Evolutionary conservation across 2,888 invertebrate species (phyloP).

Genomic region (Rhingia rostrata): DNA sequence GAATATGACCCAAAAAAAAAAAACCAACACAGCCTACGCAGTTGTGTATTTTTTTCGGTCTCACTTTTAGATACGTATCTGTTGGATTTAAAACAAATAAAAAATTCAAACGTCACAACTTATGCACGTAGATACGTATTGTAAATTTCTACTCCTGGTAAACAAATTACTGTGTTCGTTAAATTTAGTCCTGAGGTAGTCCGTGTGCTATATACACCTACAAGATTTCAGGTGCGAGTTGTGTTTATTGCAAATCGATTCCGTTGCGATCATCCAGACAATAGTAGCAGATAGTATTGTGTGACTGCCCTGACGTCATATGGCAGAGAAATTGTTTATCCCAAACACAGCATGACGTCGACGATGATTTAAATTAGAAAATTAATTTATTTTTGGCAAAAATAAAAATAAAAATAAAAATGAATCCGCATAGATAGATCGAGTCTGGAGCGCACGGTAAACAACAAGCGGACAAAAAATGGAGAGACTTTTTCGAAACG

Average conservation of each 20-base stretch:
- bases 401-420: constrained; percentile 46
- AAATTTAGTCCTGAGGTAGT: constrained; percentile 49
- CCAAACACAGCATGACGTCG: constrained; percentile 24
- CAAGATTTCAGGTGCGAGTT: constrained; percentile 8
- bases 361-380: constrained; percentile 18
- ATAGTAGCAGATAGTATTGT: background rate
- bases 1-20: constrained; percentile 18
- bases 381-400: background rate
- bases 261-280: constrained; percentile 7
- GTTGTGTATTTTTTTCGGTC: background rate
- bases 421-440: constrained; percentile 5
- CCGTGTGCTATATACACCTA: background rate
- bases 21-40: constrained; percentile 8
- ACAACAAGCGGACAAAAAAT: constrained; percentile 17
- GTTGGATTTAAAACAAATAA: constrained; percentile 6
- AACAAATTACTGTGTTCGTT: constrained; percentile 44
- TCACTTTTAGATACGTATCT: background rate
- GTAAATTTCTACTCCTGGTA: constrained; percentile 17
- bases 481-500: background rate
- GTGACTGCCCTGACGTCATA: constrained; percentile 23
- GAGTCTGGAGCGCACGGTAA: too few species aligned
- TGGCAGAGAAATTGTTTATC: constrained; percentile 17
- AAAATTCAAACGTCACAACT: constrained; percentile 29
- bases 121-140: background rate
- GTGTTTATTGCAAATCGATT: constrained; percentile 7